Evolutionary conservation across 2,797 vertebrate genomes (phyloP).

Genomic region (Falco novaeseelandiae): DNA sequence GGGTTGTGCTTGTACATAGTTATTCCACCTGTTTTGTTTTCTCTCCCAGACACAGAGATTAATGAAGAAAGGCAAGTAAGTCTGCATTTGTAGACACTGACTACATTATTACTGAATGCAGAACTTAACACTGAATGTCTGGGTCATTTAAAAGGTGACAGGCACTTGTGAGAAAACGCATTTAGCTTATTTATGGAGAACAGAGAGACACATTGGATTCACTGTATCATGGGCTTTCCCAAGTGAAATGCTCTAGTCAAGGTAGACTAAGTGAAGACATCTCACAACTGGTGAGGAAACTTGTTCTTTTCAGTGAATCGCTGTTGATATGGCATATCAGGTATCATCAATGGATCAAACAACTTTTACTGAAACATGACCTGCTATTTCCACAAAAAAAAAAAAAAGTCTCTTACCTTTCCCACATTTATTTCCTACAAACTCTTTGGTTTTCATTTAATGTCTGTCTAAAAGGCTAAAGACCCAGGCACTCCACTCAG

Average conservation of each 20-base stretch:
- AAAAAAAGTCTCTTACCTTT: constrained; percentile 24
- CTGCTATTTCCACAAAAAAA: constrained; percentile 10
- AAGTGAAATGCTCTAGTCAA: neutral
- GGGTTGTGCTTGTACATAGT: neutral
- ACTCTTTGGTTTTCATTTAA: constrained; percentile 62
- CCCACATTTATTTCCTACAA: constrained; percentile 59
- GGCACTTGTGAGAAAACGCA: neutral
- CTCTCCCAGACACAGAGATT: neutral
- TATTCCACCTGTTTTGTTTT: neutral
- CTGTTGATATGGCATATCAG: neutral
- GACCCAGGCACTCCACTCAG: constrained; percentile 60
- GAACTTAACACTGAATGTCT: neutral
- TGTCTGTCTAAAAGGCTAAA: constrained; percentile 63
- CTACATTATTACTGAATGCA: neutral
- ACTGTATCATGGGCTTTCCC: neutral
- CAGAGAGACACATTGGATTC: neutral
- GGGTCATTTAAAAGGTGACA: constrained; percentile 26
- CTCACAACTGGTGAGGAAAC: neutral
- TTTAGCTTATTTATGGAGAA: constrained; percentile 42
- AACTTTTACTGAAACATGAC: neutral
- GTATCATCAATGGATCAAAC: neutral
- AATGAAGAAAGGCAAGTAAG: neutral
- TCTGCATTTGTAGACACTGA: constrained; percentile 50
- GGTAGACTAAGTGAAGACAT: neutral
- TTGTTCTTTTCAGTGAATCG: neutral